A percentile compares a stretch with the other conserved stretches of the same genome.
These are phyloP conservation scores for Puffinus mauretanicus DNA, from an alignment of 2,113 vertebrate genomes.

Conservation along the genomic window DNA sequence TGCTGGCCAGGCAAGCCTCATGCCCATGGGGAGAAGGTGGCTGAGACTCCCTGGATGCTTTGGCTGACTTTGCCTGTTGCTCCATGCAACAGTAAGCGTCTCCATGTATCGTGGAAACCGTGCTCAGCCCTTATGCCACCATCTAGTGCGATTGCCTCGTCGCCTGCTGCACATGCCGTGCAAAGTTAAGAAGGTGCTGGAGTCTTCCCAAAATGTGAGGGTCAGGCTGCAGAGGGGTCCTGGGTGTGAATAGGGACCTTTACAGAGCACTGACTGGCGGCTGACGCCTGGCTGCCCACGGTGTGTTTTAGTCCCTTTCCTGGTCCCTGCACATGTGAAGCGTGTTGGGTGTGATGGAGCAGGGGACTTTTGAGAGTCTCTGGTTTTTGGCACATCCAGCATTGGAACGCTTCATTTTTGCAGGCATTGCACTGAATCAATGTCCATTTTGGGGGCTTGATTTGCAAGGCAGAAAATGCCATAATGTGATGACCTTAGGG, in stretches of 20 bases:
- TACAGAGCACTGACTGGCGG: neutral
- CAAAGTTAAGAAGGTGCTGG: neutral
- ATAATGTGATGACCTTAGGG: neutral
- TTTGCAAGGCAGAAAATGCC: neutral
- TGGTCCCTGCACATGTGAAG: too few species aligned
- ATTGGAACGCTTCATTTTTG: neutral
- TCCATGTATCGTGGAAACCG: accelerated
- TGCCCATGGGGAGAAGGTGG: neutral
- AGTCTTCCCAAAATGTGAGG: neutral
- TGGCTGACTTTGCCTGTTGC: neutral
- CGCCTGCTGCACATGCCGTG: neutral
- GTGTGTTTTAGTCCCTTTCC: neutral
- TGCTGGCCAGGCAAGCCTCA: neutral
- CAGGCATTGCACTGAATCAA: neutral
- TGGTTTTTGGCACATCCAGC: accelerated
- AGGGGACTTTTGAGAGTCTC: neutral
- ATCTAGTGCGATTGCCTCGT: accelerated
- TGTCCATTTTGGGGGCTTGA: neutral
- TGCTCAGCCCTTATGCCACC: neutral
- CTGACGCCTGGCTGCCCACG: neutral
- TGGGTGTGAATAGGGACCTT: neutral
- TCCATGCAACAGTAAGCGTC: neutral
- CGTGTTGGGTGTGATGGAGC: neutral
- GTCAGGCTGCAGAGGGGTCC: neutral
- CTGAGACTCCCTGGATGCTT: neutral